Conservation (phyloP, 2,113 vertebrate genomes). For the Callorhinus ursinus region DNA sequence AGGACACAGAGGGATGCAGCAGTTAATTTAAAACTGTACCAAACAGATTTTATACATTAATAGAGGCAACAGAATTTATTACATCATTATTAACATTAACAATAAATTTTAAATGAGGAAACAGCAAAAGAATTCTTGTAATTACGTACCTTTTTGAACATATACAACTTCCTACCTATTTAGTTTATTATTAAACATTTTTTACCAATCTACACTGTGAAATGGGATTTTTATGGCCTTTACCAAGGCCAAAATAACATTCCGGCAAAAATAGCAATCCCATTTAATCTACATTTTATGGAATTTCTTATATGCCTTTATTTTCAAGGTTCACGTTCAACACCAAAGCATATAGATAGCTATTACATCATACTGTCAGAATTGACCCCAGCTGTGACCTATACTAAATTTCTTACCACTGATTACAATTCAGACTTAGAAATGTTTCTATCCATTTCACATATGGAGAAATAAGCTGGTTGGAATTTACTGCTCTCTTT, state of each 20-base stretch:
- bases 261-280: neutral
- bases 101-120: neutral
- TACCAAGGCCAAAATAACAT: neutral
- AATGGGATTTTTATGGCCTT: constrained; percentile 11
- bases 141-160: neutral
- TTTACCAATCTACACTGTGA: neutral
- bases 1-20: neutral
- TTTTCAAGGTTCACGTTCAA: neutral
- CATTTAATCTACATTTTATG: neutral
- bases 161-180: neutral
- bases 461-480: neutral
- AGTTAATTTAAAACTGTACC: neutral
- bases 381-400: neutral
- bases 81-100: neutral
- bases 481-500: neutral
- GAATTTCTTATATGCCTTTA: neutral
- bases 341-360: neutral
- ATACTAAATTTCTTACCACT: neutral
- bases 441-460: neutral
- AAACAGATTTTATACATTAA: neutral
- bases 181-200: neutral
- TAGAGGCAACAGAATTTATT: neutral
- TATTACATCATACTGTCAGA: neutral
- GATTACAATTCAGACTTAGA: neutral
- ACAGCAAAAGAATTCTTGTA: neutral